phyloP scores from a whole-genome alignment of 2,888 invertebrate genomes.

The Electrophaes corylata region DNA sequence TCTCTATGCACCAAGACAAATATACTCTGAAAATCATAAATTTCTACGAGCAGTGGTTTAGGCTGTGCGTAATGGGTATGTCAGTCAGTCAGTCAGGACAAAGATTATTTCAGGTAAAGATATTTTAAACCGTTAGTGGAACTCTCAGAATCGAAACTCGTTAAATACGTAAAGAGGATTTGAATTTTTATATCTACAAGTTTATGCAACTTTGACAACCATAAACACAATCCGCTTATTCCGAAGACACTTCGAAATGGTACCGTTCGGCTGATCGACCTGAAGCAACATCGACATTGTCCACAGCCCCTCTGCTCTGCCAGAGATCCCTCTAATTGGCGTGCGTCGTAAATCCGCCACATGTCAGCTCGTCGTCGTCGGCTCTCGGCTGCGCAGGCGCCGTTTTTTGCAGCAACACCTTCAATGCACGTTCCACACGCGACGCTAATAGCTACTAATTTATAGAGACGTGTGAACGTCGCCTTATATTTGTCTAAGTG shows the following conservation, averaged over 20 bases:
- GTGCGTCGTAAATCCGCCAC: constrained; percentile 22
- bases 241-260: neutral
- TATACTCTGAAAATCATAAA: no score
- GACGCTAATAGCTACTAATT: constrained; percentile 33
- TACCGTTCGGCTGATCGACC: no score
- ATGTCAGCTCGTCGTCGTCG: neutral
- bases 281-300: constrained; percentile 6
- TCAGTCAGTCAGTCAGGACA: no score
- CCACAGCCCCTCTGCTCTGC: constrained; percentile 7
- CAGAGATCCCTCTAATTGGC: constrained; percentile 16
- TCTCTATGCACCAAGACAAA: no score
- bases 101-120: no score
- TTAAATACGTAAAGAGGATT: no score
- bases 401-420: constrained; percentile 25
- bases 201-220: neutral
- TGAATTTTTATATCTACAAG: neutral
- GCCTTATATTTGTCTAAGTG: constrained; percentile 22
- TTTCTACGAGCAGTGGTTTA: no score
- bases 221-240: neutral
- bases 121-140: no score
- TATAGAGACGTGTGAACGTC: constrained; percentile 20
- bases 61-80: no score
- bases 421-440: constrained; percentile 26
- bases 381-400: constrained; percentile 18
- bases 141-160: no score